Evolutionary conservation across 2,113 vertebrate species (phyloP), one percentile per base, ranked within the genome.

Genomic region (Poecile atricapillus): DNA sequence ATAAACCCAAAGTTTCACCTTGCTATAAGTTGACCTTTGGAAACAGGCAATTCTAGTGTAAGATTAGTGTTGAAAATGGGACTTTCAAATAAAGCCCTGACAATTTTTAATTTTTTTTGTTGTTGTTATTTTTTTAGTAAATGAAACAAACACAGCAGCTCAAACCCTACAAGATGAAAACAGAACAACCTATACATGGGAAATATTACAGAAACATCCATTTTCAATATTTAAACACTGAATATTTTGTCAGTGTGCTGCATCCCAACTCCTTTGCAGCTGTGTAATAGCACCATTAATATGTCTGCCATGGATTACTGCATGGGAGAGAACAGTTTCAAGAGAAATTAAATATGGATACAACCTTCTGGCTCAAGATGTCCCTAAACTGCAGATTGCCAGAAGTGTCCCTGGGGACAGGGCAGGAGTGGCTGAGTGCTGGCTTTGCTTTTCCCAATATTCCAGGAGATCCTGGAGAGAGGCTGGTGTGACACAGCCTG

Each of bases 301-400:
- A 13, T 17, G 50, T 53, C 47, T 86, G 43, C 67, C 88, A 53
- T 85, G 94, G 93, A 58, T 91, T 94, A 37, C 76, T 92, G 70
- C 80, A 59, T 30, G 75, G 75, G 60, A 60, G 58, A 90, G 27
- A 96, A 88, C 53, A 77, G 50, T 62, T 95, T 27, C 55, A 67
- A 64, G 59, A 86, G 68, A 64, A 93, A 95, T 95, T 90, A 92
- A 95, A 95, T 59, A 86, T 41, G 90, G 90, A 88, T 80, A 62
- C 68, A 94, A 88, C 82, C 85, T 90, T 88, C 90, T 95, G 95
- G 79, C 94, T 95, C 59, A 80, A 73, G 82, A 86, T 43, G 43
- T 86, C 94, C 94, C 95, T 70, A 25, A 83, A 58, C 41, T 88
- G 92, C 84, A 93, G 95, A 85, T 17, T 91, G 92, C 68, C 93